Base-by-base conservation (phyloP, 2,113 vertebrate genomes). In the Pogona vitticeps region DNA sequence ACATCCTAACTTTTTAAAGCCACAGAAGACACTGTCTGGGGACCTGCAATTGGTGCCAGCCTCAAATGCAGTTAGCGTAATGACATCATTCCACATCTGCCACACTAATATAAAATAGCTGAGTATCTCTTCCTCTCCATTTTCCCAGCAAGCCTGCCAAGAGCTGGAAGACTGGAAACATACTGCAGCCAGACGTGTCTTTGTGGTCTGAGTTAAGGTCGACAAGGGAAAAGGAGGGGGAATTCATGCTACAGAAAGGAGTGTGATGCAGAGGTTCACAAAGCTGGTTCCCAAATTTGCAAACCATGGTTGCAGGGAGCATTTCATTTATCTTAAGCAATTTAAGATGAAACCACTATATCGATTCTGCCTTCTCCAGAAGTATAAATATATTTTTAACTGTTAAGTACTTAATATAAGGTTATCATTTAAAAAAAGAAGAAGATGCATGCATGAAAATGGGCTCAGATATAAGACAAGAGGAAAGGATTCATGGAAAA, bases 391-490 rank as follows among this genome's bases (percentile, higher is more conserved):
- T 82, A 65, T 33, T 75, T 76, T 78, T 3, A 58, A 86, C 88
- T 72, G 68, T 46, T 33, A 88, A 91, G 75, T 71, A 87, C 80
- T 89, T 89, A 52, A 7, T 91, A 78, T 91, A 76, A 61, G 76
- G 58, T 90, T 33, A 40, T 68, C 65, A 5, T 65, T 90, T 87
- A 91, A 86, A 90, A 89, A 86, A 90, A 89, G 86, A 87, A 26
- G 90, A 94, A 91, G 81, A 88, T 89, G 31, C 78, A 89, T 56
- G 67, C 78, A 33, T 92, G 92, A 82, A 77, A 61, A 92, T 89
- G 90, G 84, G 61, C 73, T 83, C 87, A 91, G 84, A 67, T 89
- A 87, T n/a, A 90, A 91, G 80, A 92, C 59, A 7, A 82, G 92
- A 73, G 58, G 61, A 88, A 91, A 89, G 38, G 76, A 78, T 90